These are phyloP conservation scores for Meriones psammophilus DNA, from an alignment of 2,797 vertebrate species.

Conservation along the genomic window DNA sequence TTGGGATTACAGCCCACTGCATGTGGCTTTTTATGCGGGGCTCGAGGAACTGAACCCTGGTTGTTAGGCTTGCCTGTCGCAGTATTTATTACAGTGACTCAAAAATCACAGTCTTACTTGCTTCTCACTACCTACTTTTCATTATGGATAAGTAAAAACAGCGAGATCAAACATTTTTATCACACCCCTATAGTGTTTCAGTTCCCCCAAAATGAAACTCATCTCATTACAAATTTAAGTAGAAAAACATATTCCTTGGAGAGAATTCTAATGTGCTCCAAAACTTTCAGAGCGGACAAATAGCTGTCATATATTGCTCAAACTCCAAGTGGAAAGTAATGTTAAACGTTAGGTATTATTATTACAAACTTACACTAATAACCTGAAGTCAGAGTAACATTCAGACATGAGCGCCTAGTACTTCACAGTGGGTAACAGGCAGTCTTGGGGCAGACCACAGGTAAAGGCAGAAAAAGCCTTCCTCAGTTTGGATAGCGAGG, in stretches of 20 bases:
- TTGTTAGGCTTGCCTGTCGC: background rate
- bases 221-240: conserved; percentile 20
- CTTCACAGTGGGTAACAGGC: background rate
- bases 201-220: conserved; percentile 38
- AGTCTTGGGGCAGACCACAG: background rate
- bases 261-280: conserved; percentile 52
- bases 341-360: conserved; percentile 12
- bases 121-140: conserved; percentile 42
- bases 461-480: conserved; percentile 34
- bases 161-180: conserved; percentile 12
- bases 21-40: background rate
- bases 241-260: conserved; percentile 40
- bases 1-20: background rate
- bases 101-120: background rate
- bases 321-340: conserved; percentile 40
- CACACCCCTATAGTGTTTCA: background rate
- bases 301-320: conserved; percentile 21
- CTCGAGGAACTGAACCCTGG: background rate
- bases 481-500: background rate
- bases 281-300: background rate
- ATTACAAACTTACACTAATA: conserved; percentile 31
- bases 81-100: background rate
- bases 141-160: conserved; percentile 49
- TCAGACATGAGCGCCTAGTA: background rate
- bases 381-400: conserved; percentile 30